These are phyloP conservation scores for Falco columbarius DNA, from an alignment of 2,797 vertebrate genomes.

Conservation along the genomic window DNA sequence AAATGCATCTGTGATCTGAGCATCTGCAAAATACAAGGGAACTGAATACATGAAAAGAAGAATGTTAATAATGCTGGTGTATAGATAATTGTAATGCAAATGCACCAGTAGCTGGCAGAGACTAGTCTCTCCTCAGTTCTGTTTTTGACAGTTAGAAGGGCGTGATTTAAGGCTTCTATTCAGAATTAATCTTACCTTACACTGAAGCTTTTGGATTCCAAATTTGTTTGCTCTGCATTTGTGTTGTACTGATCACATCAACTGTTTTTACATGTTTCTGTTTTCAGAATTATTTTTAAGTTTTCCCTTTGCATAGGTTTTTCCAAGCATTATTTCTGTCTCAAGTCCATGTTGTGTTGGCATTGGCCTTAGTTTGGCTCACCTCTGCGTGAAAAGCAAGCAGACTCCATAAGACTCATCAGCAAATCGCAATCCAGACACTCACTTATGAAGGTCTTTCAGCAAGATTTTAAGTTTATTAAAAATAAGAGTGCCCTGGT, in stretches of 20 bases:
- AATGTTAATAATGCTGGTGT: slow-evolving; percentile 45
- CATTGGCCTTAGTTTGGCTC: neutral
- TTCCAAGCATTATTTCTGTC: neutral
- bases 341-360: neutral
- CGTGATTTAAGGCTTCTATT: neutral
- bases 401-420: neutral
- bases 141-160: slow-evolving; percentile 34
- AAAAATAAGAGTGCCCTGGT: neutral
- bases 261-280: neutral
- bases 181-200: neutral
- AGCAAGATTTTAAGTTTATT: neutral
- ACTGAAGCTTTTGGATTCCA: neutral
- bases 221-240: neutral
- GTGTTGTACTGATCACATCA: neutral
- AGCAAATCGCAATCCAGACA: neutral
- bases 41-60: slow-evolving; percentile 31
- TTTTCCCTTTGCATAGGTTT: neutral
- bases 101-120: slow-evolving; percentile 25
- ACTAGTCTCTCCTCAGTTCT: neutral
- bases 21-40: slow-evolving; percentile 47
- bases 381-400: neutral
- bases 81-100: slow-evolving; percentile 40
- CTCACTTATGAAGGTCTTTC: neutral
- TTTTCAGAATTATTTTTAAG: neutral
- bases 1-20: slow-evolving; percentile 47